phyloP scores from a whole-genome alignment of 2,113 vertebrate genomes.

The Lathamus discolor region DNA sequence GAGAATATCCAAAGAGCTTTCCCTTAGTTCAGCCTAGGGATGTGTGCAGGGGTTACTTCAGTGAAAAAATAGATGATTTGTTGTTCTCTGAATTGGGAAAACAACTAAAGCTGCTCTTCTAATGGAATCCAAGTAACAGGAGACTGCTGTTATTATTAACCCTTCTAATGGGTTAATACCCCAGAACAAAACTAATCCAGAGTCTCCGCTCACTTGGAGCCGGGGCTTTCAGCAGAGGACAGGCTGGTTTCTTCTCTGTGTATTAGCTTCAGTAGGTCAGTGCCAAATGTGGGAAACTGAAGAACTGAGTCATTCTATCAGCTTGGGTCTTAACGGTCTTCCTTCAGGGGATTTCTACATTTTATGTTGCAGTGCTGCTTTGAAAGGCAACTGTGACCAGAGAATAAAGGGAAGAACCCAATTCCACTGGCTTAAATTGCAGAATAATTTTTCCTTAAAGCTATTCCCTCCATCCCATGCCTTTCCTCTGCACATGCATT shows the following conservation, averaged over 20 bases:
- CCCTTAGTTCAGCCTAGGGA: neutral
- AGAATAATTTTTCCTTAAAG: neutral
- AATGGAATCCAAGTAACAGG: neutral
- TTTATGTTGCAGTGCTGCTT: neutral
- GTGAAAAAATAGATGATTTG: neutral
- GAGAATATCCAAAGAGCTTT: neutral
- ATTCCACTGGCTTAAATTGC: neutral
- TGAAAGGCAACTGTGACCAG: neutral
- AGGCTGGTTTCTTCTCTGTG: neutral
- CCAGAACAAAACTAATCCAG: neutral
- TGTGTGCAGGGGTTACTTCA: too few relatives aligned
- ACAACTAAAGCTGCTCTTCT: neutral
- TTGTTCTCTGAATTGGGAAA: neutral
- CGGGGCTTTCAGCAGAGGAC: neutral
- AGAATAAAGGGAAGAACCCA: neutral
- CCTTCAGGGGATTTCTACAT: neutral
- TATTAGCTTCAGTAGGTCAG: neutral
- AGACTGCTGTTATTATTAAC: neutral
- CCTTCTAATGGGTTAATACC: neutral
- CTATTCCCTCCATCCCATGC: neutral
- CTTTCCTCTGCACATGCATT: neutral
- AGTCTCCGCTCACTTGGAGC: neutral
- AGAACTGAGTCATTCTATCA: neutral
- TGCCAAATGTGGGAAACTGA: neutral
- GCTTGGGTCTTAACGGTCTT: neutral